Percentiles rank a stretch among this genome's conserved stretches.
Evolutionary conservation across 2,797 vertebrate species (phyloP).

Genomic region (Sparidentex hasta): DNA sequence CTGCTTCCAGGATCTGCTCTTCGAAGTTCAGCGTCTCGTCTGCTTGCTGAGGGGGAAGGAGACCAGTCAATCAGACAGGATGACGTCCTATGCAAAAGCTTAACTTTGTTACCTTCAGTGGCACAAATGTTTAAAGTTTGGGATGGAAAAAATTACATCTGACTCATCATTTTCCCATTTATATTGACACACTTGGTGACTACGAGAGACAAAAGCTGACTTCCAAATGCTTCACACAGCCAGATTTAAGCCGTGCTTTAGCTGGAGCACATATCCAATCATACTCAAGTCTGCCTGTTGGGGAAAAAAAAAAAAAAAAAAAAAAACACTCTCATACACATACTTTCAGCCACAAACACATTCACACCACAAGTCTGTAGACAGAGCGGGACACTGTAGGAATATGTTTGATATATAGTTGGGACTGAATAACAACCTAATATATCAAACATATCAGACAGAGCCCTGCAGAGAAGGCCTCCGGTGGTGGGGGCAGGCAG

Average conservation of each 20-base stretch:
- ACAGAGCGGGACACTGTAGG: constrained; percentile 99
- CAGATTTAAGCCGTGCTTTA: constrained; percentile 15
- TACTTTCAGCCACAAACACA: constrained; percentile 50
- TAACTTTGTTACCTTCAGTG: background rate
- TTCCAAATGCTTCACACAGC: constrained; percentile 4
- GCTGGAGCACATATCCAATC: constrained; percentile 30
- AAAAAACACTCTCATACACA: constrained; percentile 2
- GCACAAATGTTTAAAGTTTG: background rate
- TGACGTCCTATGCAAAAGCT: background rate
- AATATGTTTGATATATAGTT: constrained; percentile 99
- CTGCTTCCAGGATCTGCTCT: constrained; percentile 98
- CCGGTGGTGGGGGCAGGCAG: constrained; percentile 82
- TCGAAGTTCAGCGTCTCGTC: constrained; percentile 98
- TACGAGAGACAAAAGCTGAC: constrained; percentile 23
- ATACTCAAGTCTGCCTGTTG: background rate
- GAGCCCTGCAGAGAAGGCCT: constrained; percentile 97
- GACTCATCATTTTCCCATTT: constrained; percentile 6
- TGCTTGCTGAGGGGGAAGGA: constrained; percentile 87
- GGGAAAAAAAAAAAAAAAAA: no score
- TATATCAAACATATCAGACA: constrained; percentile 99
- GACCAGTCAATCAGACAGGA: constrained; percentile 35
- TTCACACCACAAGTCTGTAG: constrained; percentile 88
- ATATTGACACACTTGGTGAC: background rate
- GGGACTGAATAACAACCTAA: constrained; percentile 99
- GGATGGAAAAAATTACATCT: background rate